A percentile compares a stretch with the other conserved stretches of the same genome.
These are phyloP conservation scores for Trochalopteron elliotii DNA, from an alignment of 2,113 vertebrate species.

Conservation along the genomic window DNA sequence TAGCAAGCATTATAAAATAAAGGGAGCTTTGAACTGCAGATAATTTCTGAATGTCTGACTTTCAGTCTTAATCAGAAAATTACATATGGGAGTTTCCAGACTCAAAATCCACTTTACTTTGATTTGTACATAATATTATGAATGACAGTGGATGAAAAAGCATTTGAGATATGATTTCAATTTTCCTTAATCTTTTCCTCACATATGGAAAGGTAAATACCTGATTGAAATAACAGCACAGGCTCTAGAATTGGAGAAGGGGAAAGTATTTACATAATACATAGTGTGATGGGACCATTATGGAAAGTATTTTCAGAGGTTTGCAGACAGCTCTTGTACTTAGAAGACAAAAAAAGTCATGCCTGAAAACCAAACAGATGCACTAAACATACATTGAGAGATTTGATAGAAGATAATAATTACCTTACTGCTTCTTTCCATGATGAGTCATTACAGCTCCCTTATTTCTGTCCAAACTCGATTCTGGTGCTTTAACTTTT, in stretches of 20 bases:
- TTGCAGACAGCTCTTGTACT: not conserved
- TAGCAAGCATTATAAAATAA: conserved; percentile 17
- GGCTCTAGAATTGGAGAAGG: not conserved
- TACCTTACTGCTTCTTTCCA: not conserved
- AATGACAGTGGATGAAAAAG: not conserved
- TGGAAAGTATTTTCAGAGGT: not conserved
- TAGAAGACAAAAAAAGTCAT: not conserved
- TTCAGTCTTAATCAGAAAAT: not conserved
- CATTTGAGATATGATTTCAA: not conserved
- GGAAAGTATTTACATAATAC: not conserved
- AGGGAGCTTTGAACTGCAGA: conserved; percentile 1
- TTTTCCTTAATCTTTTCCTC: not conserved
- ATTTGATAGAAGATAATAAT: not conserved
- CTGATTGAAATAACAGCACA: not conserved
- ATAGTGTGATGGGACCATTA: not conserved
- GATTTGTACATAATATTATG: not conserved
- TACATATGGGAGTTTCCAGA: not conserved
- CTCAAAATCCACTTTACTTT: not conserved
- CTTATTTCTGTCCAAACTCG: not conserved
- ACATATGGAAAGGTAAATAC: not conserved
- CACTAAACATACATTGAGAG: fast-evolving
- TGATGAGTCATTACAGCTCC: fast-evolving
- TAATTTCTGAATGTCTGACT: not conserved
- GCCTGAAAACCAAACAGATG: not conserved
- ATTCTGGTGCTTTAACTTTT: not conserved